These are phyloP conservation scores for Capreolus pygargus DNA, from an alignment of 2,113 vertebrate species.

Conservation along the genomic window DNA sequence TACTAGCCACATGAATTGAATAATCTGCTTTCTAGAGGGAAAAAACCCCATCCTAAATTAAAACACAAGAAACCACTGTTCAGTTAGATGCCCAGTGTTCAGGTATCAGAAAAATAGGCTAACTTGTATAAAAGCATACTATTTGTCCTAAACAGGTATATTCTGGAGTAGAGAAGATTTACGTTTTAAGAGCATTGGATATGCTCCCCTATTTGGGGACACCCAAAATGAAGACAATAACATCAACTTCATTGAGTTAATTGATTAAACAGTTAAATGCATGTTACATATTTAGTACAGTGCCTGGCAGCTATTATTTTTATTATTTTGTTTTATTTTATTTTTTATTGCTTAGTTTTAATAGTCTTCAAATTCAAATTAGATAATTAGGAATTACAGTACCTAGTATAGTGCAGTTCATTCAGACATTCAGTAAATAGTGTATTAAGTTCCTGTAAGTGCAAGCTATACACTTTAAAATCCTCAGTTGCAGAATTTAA, in stretches of 20 bases:
- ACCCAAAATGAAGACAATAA: background rate
- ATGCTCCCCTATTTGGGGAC: too few species aligned
- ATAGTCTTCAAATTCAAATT: constrained; percentile 6
- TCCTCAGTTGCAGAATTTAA: background rate
- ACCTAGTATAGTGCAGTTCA: background rate
- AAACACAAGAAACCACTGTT: constrained; percentile 20
- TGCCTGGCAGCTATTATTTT: background rate
- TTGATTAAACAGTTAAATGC: background rate
- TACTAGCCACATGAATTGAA: background rate
- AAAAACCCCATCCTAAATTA: background rate
- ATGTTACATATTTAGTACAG: background rate
- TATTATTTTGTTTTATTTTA: background rate
- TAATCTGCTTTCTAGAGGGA: background rate
- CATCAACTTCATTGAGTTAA: background rate
- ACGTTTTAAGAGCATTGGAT: background rate
- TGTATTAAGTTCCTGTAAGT: background rate
- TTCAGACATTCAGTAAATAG: constrained; percentile 5
- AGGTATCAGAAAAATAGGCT: background rate
- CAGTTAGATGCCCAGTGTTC: background rate
- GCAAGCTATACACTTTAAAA: background rate
- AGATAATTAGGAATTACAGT: background rate
- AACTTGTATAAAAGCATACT: background rate
- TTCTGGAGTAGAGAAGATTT: constrained; percentile 21
- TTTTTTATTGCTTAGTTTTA: constrained; percentile 23
- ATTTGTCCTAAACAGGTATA: background rate